Base-by-base conservation (phyloP, 23 tunicate species). In the Styela plicata region DNA sequence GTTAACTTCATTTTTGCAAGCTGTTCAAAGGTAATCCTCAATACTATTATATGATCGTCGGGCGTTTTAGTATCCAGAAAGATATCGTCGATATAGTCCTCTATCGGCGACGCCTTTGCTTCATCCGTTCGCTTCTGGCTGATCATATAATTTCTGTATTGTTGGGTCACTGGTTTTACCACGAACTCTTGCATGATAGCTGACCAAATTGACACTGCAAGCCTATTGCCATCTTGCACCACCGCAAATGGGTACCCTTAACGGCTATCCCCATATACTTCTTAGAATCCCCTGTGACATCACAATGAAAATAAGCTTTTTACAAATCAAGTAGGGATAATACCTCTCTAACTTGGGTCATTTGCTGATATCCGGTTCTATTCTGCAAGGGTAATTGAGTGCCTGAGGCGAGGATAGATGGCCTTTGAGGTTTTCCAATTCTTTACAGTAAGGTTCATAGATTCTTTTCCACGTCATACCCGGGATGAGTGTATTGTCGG, bases 71-170 rank as follows among this genome's bases (percentile, higher is more conserved):
- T 69, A 24, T 34, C 63, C 20, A 81, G 27, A 10, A 81, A 81
- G 27, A 81, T 67, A 31, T 81, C 85, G 67, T 81, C 85, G 2
- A 81, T 81, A 36, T 81, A 81, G n/a, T 19, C 69, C 24, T 24
- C 31, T n/a, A 79, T 79, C 31, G 71, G 71, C 24, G 57, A 5
- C n/a, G 85, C 25, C 24, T 34, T 31, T 27, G 63, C n/a, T 63
- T 28, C 66, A 27, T 64, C 75, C 2, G 2, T 21, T 10, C 24
- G 62, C 2, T 17, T 28, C 7, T 66, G 10, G 30, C 16, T 17
- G 7, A 5, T 66, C 71, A 66, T 66, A 17, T 28, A 17, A 3
- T 17, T 7, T 28, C 71, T 26, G 71, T 66, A 66, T 25, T 17
- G 30, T 3, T 66, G 16, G 30, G 71, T 66, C 10, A 66, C 16